phyloP scores from a whole-genome alignment of 92 coral and sea anemone species.

The Montipora capitata region DNA sequence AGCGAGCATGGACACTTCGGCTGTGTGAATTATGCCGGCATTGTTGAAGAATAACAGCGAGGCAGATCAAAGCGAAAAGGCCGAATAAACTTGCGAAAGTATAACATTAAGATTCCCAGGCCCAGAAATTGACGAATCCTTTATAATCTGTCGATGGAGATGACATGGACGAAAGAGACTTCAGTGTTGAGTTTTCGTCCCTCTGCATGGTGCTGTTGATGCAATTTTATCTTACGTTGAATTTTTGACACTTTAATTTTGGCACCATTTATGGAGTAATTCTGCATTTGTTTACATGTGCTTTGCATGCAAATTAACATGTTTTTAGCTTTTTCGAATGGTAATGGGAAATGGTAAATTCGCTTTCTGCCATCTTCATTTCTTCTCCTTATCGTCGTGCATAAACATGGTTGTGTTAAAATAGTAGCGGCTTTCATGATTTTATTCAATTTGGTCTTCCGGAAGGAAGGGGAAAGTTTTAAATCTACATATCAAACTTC shows the following conservation, averaged over 20 bases:
- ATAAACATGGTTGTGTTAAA: too few relatives aligned
- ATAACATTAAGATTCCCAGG: conserved; percentile 31
- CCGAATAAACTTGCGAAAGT: conserved; percentile 18
- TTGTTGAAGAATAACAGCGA: conserved; percentile 13
- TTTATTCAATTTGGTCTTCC: not conserved
- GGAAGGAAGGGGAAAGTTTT: too few relatives aligned
- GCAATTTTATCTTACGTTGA: not conserved
- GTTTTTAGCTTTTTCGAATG: not conserved
- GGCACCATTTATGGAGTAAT: not conserved
- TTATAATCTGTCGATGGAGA: not conserved
- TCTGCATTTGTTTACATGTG: not conserved
- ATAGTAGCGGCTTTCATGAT: too few relatives aligned
- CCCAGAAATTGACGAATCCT: conserved; percentile 32
- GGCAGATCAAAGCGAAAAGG: conserved; percentile 8
- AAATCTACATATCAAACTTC: too few relatives aligned
- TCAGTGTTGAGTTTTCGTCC: not conserved
- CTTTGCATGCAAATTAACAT: not conserved
- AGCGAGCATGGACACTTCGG: conserved; percentile 3
- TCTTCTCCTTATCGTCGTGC: too few relatives aligned
- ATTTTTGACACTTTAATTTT: not conserved
- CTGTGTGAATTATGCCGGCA: not conserved
- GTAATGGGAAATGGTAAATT: not conserved
- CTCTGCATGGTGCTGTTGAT: not conserved
- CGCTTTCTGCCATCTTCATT: not conserved
- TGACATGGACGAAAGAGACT: not conserved